A percentile compares a stretch with the other conserved stretches of the same genome.
Conservation (phyloP, 2,797 vertebrate genomes). For the Platyrinchus mystaceus region DNA sequence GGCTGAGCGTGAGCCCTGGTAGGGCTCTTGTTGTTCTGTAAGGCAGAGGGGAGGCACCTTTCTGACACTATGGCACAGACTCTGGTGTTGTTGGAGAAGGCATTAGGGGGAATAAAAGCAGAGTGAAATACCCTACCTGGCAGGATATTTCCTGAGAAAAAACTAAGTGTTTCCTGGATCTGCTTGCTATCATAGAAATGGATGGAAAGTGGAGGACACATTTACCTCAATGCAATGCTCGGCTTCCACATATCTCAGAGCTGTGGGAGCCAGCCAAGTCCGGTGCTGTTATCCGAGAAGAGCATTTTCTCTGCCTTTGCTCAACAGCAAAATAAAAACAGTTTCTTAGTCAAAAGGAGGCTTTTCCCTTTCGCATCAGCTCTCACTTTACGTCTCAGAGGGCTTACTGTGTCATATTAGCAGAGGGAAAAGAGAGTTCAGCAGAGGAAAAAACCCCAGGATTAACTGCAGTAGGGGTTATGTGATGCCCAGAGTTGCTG, state of each 20-base stretch:
- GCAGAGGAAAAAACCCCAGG: neutral
- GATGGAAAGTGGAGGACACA: neutral
- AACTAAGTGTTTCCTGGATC: neutral
- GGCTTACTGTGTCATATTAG: neutral
- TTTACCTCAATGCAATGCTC: fast-evolving
- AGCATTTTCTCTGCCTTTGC: neutral
- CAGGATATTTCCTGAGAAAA: neutral
- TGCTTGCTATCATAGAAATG: neutral
- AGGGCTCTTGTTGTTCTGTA: fast-evolving
- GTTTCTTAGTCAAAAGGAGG: neutral
- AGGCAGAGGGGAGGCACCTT: fast-evolving
- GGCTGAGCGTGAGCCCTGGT: neutral
- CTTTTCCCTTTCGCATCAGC: neutral
- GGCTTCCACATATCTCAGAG: neutral
- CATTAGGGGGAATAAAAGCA: neutral
- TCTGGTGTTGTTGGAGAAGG: neutral
- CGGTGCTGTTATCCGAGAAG: neutral
- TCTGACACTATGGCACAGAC: neutral
- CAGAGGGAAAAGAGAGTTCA: neutral
- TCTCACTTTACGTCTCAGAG: neutral
- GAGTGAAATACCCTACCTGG: neutral
- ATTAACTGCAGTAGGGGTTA: neutral
- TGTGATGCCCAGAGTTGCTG: neutral
- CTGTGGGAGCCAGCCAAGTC: neutral
- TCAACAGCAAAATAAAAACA: neutral